Evolutionary conservation across 1,140 invertebrate genomes (phyloP).

Genomic region (Lordiphosa collinella): DNA sequence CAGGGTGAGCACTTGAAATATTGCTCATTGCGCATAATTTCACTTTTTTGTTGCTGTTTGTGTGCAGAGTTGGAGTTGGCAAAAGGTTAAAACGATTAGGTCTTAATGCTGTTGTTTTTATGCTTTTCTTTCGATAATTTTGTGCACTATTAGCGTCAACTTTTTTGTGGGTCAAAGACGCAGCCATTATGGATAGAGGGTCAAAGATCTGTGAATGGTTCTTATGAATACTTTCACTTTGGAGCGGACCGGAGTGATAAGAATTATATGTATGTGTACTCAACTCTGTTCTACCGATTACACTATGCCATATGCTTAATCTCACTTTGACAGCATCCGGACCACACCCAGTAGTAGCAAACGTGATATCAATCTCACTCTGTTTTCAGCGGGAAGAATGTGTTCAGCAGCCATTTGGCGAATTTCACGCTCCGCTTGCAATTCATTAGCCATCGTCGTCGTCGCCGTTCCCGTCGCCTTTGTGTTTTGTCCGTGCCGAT

Average conservation of each 20-base stretch:
- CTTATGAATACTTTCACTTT: no score
- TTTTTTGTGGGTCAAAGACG: constrained; percentile 15
- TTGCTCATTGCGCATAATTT: constrained; percentile 57
- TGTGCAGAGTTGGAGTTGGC: constrained; percentile 8
- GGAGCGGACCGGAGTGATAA: no score
- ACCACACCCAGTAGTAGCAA: constrained; percentile 31
- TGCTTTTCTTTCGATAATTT: constrained; percentile 64
- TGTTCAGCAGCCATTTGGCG: constrained; percentile 44
- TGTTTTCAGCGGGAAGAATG: constrained; percentile 8
- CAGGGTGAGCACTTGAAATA: constrained; percentile 1
- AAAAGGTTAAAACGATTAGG: constrained; percentile 63
- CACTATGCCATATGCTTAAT: background rate
- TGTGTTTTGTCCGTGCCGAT: constrained; percentile 33
- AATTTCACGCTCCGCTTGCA: constrained; percentile 45
- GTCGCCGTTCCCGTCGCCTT: background rate
- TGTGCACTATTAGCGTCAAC: constrained; percentile 52
- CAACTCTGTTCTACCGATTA: no score
- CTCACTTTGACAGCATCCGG: constrained; percentile 25
- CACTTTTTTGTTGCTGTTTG: constrained; percentile 41
- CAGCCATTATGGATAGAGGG: no score
- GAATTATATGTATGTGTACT: no score
- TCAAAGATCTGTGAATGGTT: no score
- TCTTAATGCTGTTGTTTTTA: constrained; percentile 64
- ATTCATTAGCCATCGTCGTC: constrained; percentile 21
- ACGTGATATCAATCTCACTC: constrained; percentile 1